phyloP scores from a whole-genome alignment of 2,113 vertebrate species.

The Erpornis zantholeuca region DNA sequence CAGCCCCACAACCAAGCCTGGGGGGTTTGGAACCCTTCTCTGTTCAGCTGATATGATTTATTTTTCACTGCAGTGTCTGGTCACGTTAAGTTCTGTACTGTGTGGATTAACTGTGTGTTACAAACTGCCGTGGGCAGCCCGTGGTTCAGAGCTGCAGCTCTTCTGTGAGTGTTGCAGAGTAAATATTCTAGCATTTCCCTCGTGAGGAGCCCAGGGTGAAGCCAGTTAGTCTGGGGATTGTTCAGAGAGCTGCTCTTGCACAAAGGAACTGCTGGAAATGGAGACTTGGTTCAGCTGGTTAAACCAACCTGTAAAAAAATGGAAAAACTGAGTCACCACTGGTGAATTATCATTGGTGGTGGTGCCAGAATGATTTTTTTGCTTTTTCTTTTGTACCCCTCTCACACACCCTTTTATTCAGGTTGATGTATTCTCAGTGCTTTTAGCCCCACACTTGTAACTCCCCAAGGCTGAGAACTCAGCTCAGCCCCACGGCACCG shows the following conservation, averaged over 20 bases:
- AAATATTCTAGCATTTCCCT: neutral
- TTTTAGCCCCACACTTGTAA: too few species aligned
- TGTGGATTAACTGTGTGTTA: neutral
- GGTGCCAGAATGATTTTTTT: too few species aligned
- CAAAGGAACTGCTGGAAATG: neutral
- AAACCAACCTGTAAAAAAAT: neutral
- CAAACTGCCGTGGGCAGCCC: neutral
- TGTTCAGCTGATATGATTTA: neutral
- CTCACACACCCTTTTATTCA: too few species aligned
- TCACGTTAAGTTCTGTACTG: neutral
- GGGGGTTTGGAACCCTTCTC: neutral
- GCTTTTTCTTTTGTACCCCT: too few species aligned
- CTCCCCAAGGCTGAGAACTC: too few species aligned
- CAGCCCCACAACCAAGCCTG: neutral
- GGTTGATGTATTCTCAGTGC: too few species aligned
- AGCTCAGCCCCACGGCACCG: too few species aligned
- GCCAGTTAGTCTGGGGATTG: neutral
- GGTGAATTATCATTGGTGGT: fast-evolving
- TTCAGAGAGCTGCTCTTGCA: neutral
- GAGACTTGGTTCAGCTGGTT: neutral
- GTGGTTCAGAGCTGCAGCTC: neutral
- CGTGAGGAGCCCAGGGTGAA: neutral
- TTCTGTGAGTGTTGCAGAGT: neutral
- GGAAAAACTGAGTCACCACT: neutral
- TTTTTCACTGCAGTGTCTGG: neutral